Evolutionary conservation across 2,113 vertebrate genomes (phyloP).

Genomic region (Poeciliopsis retropinna): DNA sequence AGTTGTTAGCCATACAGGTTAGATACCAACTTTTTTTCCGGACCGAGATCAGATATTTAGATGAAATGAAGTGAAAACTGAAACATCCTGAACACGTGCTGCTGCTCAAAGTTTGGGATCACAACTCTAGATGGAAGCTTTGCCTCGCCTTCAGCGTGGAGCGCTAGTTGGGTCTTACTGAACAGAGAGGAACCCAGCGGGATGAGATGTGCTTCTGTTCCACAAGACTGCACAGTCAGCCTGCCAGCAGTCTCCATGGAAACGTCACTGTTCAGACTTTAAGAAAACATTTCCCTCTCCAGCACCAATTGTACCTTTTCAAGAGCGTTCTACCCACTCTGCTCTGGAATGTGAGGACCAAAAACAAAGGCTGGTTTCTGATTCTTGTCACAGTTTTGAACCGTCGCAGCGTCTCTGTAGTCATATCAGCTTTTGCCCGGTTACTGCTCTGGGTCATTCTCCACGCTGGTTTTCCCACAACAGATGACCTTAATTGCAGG

Average conservation of each 20-base stretch:
- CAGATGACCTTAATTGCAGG: neutral
- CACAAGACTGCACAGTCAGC: constrained; percentile 25
- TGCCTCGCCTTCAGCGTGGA: neutral
- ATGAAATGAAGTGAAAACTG: too few species aligned
- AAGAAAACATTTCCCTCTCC: constrained; percentile 55
- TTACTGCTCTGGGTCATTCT: neutral
- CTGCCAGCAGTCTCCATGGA: constrained; percentile 65
- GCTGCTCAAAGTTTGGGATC: too few species aligned
- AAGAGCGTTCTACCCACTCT: constrained; percentile 33
- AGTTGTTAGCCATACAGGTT: neutral
- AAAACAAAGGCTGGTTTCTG: neutral
- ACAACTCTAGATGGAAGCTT: too few species aligned
- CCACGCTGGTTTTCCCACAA: neutral
- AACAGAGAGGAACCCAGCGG: constrained; percentile 24
- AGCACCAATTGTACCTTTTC: constrained; percentile 46
- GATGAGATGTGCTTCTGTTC: constrained; percentile 36
- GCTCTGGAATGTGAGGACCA: constrained; percentile 40
- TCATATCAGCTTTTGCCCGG: neutral
- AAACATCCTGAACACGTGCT: too few species aligned
- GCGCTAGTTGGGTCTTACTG: constrained; percentile 2
- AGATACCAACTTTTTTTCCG: neutral
- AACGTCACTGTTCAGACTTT: constrained; percentile 44
- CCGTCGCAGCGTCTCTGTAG: neutral
- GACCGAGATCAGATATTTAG: neutral
- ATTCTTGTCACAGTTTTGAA: neutral